Conservation (phyloP, 2,113 vertebrate genomes). For the Dromaius novaehollandiae region DNA sequence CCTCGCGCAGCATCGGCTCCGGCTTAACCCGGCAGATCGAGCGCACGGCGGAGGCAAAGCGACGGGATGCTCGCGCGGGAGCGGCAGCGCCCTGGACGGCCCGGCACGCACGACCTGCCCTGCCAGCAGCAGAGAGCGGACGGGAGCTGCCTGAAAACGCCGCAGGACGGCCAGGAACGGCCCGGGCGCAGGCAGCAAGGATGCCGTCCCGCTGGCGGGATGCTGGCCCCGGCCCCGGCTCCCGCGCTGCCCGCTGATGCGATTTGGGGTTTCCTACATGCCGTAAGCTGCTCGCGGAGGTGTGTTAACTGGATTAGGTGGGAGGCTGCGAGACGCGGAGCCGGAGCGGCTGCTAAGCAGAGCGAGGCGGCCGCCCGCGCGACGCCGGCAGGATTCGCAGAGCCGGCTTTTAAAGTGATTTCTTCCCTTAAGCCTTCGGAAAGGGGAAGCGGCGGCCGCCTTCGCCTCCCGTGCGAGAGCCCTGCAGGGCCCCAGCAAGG, state of each 20-base stretch:
- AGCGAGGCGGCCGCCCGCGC: background rate
- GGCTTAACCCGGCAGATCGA: too few species aligned
- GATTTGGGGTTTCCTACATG: constrained; percentile 61
- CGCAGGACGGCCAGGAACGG: too few species aligned
- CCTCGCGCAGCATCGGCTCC: too few species aligned
- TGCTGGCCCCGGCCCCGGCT: background rate
- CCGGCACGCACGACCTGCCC: too few species aligned
- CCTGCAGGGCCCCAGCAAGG: fast-evolving
- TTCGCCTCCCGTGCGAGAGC: background rate
- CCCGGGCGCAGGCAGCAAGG: too few species aligned
- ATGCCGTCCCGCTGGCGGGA: too few species aligned
- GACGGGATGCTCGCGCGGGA: too few species aligned
- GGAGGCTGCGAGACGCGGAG: constrained; percentile 14
- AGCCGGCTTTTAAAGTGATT: background rate
- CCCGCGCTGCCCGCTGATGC: background rate
- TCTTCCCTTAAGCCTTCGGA: background rate
- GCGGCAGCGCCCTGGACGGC: too few species aligned
- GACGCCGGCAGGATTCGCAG: background rate
- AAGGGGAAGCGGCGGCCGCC: background rate
- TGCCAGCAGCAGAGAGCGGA: too few species aligned
- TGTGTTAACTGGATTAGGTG: constrained; percentile 74
- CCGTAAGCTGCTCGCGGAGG: constrained; percentile 64
- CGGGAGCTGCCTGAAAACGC: too few species aligned
- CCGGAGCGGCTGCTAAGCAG: background rate
- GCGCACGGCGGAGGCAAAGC: too few species aligned